These are phyloP conservation scores for Orthosia gothica DNA, from an alignment of 2,888 invertebrate genomes.

Conservation along the genomic window DNA sequence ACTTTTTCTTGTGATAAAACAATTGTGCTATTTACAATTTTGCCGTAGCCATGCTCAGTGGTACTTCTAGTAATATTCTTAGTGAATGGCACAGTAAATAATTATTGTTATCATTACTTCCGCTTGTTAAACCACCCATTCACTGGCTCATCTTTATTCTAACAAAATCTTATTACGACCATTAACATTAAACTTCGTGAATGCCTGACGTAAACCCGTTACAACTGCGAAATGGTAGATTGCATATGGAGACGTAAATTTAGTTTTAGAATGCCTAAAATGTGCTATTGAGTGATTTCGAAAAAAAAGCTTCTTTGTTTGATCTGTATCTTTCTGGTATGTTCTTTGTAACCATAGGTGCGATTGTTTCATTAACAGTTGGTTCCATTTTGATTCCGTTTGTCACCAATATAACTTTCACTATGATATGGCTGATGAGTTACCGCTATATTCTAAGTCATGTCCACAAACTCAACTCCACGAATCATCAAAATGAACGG, in stretches of 20 bases:
- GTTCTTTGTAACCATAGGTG: too few relatives aligned
- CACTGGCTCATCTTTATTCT: slow-evolving; percentile 67
- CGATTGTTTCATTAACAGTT: too few relatives aligned
- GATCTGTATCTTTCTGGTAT: too few relatives aligned
- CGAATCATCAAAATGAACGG: too few relatives aligned
- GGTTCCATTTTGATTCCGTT: too few relatives aligned
- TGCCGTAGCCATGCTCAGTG: background rate
- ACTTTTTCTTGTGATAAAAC: too few relatives aligned
- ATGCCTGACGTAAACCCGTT: slow-evolving; percentile 43
- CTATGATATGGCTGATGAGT: too few relatives aligned
- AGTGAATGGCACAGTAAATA: slow-evolving; percentile 61
- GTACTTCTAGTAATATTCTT: slow-evolving; percentile 10
- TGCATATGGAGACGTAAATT: slow-evolving; percentile 25
- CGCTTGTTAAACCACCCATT: slow-evolving; percentile 64
- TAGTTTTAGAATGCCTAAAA: background rate
- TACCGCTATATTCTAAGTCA: too few relatives aligned
- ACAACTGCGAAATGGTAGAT: slow-evolving; percentile 34
- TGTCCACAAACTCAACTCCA: too few relatives aligned
- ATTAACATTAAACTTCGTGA: slow-evolving; percentile 65
- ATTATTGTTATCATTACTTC: slow-evolving; percentile 73
- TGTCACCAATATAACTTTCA: too few relatives aligned
- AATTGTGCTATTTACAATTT: background rate
- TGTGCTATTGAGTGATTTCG: too few relatives aligned
- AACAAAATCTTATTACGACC: slow-evolving; percentile 70
- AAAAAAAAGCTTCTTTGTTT: background rate